Conservation (phyloP, 2,888 invertebrate genomes). For the Tenthredo mesomela region DNA sequence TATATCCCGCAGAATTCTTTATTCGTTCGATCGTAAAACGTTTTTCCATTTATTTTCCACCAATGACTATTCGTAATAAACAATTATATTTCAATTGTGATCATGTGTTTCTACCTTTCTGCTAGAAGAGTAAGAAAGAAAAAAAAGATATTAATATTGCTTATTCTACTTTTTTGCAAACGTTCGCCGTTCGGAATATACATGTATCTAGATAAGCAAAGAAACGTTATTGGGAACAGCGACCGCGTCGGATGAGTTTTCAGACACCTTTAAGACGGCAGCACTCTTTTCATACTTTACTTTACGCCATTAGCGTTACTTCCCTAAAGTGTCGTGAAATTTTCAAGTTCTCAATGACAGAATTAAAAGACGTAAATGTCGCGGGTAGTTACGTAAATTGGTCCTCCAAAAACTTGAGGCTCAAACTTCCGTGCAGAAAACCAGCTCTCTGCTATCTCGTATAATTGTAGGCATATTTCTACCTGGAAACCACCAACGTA, state of each 20-base stretch:
- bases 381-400: constrained; percentile 32
- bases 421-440: background rate
- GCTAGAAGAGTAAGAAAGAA: background rate
- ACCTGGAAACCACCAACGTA: background rate
- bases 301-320: constrained; percentile 11
- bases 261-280: background rate
- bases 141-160: background rate
- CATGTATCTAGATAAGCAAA: background rate
- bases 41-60: background rate
- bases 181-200: background rate
- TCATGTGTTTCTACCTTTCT: background rate
- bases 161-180: background rate
- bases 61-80: background rate
- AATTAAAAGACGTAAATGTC: constrained; percentile 33
- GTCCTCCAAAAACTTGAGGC: constrained; percentile 16
- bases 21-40: background rate
- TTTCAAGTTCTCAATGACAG: constrained; percentile 35
- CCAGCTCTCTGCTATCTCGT: background rate
- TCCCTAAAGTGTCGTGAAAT: constrained; percentile 21
- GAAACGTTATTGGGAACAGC: constrained; percentile 18
- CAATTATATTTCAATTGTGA: background rate
- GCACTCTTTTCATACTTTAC: constrained; percentile 11
- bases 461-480: background rate
- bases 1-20: background rate
- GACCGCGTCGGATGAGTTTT: constrained; percentile 8